Evolutionary conservation across 2,113 vertebrate species (phyloP).

Genomic region (mouse (Mus musculus)): DNA sequence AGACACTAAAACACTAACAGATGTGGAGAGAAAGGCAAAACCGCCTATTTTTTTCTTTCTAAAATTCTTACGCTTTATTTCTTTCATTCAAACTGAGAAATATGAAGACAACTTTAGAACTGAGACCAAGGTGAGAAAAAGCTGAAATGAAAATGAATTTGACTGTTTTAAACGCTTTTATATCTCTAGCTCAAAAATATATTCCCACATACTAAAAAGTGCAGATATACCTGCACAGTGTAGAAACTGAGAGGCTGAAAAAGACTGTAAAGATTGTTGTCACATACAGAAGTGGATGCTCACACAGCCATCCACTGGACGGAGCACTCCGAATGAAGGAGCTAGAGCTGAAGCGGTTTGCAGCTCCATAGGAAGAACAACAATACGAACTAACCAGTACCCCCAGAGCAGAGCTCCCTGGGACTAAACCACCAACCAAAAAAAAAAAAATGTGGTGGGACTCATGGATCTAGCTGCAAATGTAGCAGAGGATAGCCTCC

Average conservation of each 20-base stretch:
- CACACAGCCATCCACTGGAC: too few relatives aligned
- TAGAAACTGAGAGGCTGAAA: neutral
- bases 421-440: too few relatives aligned
- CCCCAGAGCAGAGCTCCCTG: too few relatives aligned
- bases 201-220: neutral
- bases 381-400: too few relatives aligned
- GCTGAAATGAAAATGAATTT: constrained; percentile 2
- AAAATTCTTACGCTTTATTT: constrained; percentile 25
- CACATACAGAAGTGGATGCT: too few relatives aligned
- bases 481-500: too few relatives aligned
- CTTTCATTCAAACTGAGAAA: constrained; percentile 23
- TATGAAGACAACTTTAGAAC: neutral
- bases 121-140: neutral
- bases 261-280: neutral
- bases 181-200: neutral
- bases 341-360: too few relatives aligned
- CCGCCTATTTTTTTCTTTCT: neutral
- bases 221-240: neutral
- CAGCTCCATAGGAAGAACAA: too few relatives aligned
- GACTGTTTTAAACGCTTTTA: neutral
- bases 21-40: constrained; percentile 24
- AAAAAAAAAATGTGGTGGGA: too few relatives aligned
- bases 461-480: too few relatives aligned
- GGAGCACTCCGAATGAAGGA: too few relatives aligned
- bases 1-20: constrained; percentile 45